phyloP scores from a whole-genome alignment of 2,797 vertebrate genomes.

The Lutjanus campechanus region DNA sequence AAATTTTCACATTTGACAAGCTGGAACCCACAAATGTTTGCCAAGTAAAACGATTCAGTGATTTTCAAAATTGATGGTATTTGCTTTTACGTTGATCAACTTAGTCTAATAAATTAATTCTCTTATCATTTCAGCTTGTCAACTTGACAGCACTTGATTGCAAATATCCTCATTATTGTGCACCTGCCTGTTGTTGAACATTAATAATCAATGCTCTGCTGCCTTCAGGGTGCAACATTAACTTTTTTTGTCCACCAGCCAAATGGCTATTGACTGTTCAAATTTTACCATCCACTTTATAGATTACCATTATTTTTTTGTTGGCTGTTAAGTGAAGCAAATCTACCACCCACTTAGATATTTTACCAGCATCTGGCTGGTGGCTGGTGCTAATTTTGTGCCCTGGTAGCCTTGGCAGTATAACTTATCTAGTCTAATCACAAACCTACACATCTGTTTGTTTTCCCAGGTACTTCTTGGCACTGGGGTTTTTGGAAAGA shows the following conservation, averaged over 20 bases:
- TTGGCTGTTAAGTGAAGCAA: too few relatives aligned
- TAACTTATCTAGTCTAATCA: background rate
- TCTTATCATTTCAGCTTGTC: background rate
- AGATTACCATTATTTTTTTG: too few relatives aligned
- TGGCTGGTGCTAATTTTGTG: too few relatives aligned
- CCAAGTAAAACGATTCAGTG: background rate
- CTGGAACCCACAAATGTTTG: background rate
- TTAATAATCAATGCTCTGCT: background rate
- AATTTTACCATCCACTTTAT: too few relatives aligned
- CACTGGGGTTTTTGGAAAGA: background rate
- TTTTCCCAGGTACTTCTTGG: conserved; percentile 13
- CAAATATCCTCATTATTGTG: conserved; percentile 10
- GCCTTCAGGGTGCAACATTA: too few relatives aligned
- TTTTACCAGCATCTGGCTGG: too few relatives aligned
- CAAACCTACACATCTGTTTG: background rate
- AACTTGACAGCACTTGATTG: background rate
- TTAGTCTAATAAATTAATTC: background rate
- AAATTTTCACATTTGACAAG: background rate
- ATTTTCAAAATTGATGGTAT: background rate
- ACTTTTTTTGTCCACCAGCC: too few relatives aligned
- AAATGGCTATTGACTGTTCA: too few relatives aligned
- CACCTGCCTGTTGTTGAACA: conserved; percentile 9
- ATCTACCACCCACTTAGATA: too few relatives aligned
- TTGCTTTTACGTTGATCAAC: background rate
- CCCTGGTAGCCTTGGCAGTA: too few relatives aligned